These are phyloP conservation scores for Ciconia stormi DNA, from an alignment of 2,113 vertebrate species.

Conservation along the genomic window DNA sequence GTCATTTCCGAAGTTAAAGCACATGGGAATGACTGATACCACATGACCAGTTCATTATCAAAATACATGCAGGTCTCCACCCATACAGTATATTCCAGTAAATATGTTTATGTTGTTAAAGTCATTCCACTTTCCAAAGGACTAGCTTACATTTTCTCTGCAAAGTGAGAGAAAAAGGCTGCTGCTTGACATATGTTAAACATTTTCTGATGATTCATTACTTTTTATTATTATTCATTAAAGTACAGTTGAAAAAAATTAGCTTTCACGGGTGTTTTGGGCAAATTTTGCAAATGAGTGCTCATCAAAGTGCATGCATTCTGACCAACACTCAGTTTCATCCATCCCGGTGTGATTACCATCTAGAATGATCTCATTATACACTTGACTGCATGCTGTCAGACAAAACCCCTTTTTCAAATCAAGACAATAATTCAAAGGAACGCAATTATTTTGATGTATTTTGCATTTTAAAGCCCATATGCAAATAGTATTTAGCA, in stretches of 20 bases:
- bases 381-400: conserved; percentile 35
- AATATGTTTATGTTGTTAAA: neutral
- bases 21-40: neutral
- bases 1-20: neutral
- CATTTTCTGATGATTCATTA: neutral
- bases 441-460: neutral
- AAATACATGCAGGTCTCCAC: neutral
- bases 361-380: conserved; percentile 27
- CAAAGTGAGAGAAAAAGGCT: neutral
- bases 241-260: neutral
- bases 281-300: neutral
- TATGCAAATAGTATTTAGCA: neutral
- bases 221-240: neutral
- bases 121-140: neutral
- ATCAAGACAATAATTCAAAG: conserved; percentile 20
- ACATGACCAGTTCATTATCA: neutral
- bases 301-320: neutral
- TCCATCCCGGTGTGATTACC: neutral
- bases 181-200: neutral
- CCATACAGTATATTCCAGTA: neutral
- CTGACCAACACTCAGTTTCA: neutral
- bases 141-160: neutral
- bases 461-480: neutral
- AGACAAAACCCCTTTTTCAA: conserved; percentile 2
- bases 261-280: neutral